Conservation (phyloP, 1,140 invertebrate genomes). For the Rhopalosiphum maidis region DNA sequence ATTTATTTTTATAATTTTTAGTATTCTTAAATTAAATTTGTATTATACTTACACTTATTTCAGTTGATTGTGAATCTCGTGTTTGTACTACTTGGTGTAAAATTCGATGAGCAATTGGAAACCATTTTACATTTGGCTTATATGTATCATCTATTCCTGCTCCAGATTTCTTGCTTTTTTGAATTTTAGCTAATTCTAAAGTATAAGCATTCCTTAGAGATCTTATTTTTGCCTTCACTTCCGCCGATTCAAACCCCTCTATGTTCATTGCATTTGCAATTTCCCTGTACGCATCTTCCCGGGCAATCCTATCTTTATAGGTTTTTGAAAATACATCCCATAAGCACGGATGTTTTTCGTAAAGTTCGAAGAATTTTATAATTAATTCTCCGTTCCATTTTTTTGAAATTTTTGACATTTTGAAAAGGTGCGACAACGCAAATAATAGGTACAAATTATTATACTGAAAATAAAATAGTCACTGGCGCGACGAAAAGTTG, state of each 20-base stretch:
- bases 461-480: constrained; percentile 46
- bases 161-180: too few relatives aligned
- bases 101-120: too few relatives aligned
- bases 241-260: constrained; percentile 23
- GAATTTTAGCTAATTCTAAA: constrained; percentile 34
- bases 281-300: constrained; percentile 41
- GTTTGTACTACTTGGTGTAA: too few relatives aligned
- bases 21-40: too few relatives aligned
- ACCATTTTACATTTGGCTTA: too few relatives aligned
- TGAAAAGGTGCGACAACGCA: constrained; percentile 8
- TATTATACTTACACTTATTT: too few relatives aligned
- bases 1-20: too few relatives aligned
- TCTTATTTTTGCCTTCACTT: constrained; percentile 48
- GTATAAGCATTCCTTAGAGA: too few relatives aligned
- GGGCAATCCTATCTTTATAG: constrained; percentile 48
- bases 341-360: constrained; percentile 44
- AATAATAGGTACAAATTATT: constrained; percentile 13
- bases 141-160: too few relatives aligned
- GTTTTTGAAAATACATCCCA: constrained; percentile 49
- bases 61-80: too few relatives aligned
- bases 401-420: constrained; percentile 46
- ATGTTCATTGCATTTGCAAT: constrained; percentile 34
- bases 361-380: constrained; percentile 42
- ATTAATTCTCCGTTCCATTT: constrained; percentile 46
- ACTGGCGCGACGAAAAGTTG: constrained; percentile 41